Conservation (phyloP, 1,140 invertebrate genomes). For the Pomacea maculata region DNA sequence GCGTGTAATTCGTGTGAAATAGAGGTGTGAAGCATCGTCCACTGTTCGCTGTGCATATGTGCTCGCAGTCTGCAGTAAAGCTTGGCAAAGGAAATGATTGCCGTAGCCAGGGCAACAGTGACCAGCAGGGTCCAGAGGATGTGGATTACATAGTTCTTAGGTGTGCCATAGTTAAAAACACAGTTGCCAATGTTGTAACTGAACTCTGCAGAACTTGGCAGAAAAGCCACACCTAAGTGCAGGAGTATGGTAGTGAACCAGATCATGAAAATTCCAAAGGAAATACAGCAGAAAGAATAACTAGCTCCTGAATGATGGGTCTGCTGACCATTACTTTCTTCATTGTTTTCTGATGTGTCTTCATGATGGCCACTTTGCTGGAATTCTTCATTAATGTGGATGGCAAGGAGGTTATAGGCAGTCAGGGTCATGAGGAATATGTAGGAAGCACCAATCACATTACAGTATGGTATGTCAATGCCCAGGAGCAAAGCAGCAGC, state of each 20-base stretch:
- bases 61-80: constrained; percentile 78
- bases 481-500: constrained; percentile 82
- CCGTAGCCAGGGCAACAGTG: constrained; percentile 85
- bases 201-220: constrained; percentile 52
- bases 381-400: constrained; percentile 88
- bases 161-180: constrained; percentile 78
- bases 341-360: constrained; percentile 25
- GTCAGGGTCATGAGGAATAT: constrained; percentile 88
- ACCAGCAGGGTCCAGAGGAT: constrained; percentile 90
- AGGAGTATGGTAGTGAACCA: constrained; percentile 86
- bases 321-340: too few relatives aligned
- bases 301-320: constrained; percentile 2
- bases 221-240: constrained; percentile 89
- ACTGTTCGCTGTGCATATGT: constrained; percentile 44
- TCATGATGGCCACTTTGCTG: constrained; percentile 64
- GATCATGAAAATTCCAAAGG: constrained; percentile 92
- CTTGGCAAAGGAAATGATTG: constrained; percentile 84
- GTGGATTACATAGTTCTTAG: constrained; percentile 88
- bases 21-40: constrained; percentile 49
- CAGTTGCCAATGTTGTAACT: constrained; percentile 76
- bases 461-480: constrained; percentile 86
- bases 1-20: constrained; percentile 38
- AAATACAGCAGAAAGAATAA: constrained; percentile 75
- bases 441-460: constrained; percentile 89
- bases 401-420: constrained; percentile 90